Evolutionary conservation across 2,113 vertebrate genomes (phyloP).

Genomic region (Herpetotheres cachinnans): DNA sequence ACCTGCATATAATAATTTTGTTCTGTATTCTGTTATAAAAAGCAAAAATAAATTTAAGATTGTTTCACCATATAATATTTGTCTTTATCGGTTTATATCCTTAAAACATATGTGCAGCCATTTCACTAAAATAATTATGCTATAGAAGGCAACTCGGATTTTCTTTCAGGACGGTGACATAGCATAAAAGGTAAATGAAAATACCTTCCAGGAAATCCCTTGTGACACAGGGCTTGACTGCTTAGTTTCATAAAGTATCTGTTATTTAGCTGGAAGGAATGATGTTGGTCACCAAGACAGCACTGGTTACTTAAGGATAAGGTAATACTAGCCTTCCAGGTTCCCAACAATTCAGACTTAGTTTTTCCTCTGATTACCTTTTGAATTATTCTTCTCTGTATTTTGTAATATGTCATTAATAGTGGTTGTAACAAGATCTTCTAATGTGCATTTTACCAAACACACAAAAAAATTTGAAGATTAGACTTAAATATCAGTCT

Average conservation of each 20-base stretch:
- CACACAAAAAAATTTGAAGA: background rate
- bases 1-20: background rate
- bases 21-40: slow-evolving; percentile 1
- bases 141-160: background rate
- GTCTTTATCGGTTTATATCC: background rate
- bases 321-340: background rate
- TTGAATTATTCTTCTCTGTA: background rate
- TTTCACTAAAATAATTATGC: background rate
- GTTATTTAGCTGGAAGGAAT: background rate
- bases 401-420: background rate
- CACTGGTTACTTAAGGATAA: slow-evolving; percentile 2
- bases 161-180: background rate
- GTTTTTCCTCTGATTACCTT: background rate
- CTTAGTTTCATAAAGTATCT: background rate
- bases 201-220: background rate
- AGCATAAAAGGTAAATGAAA: slow-evolving; percentile 2
- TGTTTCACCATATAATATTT: background rate
- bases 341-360: background rate
- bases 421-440: background rate
- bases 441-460: background rate
- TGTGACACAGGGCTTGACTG: background rate
- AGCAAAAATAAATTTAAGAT: background rate
- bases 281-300: background rate
- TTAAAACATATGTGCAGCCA: background rate
- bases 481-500: background rate